Evolutionary conservation across 2,113 vertebrate species (phyloP).

Genomic region (Campylomormyrus tamandua): DNA sequence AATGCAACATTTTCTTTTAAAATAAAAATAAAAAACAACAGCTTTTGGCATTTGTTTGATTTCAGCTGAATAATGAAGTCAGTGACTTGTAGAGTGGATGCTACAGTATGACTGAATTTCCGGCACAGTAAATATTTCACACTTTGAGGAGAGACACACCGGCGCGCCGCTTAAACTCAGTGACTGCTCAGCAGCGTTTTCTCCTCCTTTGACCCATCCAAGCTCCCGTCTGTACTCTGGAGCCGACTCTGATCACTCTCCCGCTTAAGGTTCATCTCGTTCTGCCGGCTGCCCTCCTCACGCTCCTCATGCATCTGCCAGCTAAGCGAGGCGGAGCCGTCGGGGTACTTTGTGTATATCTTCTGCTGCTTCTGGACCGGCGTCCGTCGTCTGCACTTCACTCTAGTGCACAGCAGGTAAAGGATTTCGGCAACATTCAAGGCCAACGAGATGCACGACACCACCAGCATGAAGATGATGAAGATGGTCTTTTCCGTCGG

Average conservation of each 20-base stretch:
- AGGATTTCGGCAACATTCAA: constrained; percentile 62
- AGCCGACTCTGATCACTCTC: constrained; percentile 40
- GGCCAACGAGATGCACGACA: constrained; percentile 61
- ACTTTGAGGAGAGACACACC: not conserved
- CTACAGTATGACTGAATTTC: not conserved
- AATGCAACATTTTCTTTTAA: not conserved
- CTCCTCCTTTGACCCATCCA: constrained; percentile 56
- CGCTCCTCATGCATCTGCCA: constrained; percentile 18
- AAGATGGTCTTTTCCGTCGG: constrained; percentile 77
- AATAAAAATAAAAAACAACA: not conserved
- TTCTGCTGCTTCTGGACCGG: not conserved
- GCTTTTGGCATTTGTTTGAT: not conserved
- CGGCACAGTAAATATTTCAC: not conserved
- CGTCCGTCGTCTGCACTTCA: constrained; percentile 35
- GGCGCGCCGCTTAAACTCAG: constrained; percentile 7
- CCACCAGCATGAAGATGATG: constrained; percentile 72
- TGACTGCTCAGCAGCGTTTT: constrained; percentile 42
- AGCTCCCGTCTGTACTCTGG: constrained; percentile 38
- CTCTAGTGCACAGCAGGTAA: constrained; percentile 54
- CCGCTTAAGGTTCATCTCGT: constrained; percentile 51
- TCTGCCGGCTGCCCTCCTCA: constrained; percentile 41
- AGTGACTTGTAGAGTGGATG: not conserved
- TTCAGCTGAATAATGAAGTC: not conserved
- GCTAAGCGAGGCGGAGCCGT: constrained; percentile 16
- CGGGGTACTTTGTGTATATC: constrained; percentile 25